These are phyloP conservation scores for Indicator indicator DNA, from an alignment of 2,113 vertebrate species.

Conservation along the genomic window DNA sequence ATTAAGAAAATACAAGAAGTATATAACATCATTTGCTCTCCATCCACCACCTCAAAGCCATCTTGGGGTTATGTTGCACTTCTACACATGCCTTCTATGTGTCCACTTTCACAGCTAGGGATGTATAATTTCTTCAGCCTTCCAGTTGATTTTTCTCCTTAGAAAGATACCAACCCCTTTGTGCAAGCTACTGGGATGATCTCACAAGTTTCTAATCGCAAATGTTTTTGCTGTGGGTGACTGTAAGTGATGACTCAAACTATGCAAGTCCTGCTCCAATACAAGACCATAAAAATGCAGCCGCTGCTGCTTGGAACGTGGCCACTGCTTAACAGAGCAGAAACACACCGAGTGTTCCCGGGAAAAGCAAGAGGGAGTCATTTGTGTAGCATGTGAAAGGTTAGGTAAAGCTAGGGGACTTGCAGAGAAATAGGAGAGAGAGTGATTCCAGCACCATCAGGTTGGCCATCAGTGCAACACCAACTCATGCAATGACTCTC, in stretches of 20 bases:
- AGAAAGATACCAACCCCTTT: background rate
- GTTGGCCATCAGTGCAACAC: background rate
- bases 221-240: background rate
- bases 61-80: background rate
- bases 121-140: background rate
- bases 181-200: background rate
- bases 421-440: background rate
- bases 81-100: background rate
- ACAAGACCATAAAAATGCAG: background rate
- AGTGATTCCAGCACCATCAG: background rate
- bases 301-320: background rate
- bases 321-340: conserved; percentile 3
- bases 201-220: background rate
- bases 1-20: background rate
- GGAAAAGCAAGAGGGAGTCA: background rate
- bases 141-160: background rate
- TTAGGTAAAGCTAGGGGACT: background rate
- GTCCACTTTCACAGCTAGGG: background rate
- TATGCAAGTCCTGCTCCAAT: background rate
- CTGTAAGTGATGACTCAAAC: background rate
- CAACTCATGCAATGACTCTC: background rate
- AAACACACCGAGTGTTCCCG: background rate
- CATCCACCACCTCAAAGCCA: background rate
- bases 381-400: background rate
- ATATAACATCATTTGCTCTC: background rate